phyloP scores from a whole-genome alignment of 2,888 invertebrate species.

The Notodonta dromedarius region DNA sequence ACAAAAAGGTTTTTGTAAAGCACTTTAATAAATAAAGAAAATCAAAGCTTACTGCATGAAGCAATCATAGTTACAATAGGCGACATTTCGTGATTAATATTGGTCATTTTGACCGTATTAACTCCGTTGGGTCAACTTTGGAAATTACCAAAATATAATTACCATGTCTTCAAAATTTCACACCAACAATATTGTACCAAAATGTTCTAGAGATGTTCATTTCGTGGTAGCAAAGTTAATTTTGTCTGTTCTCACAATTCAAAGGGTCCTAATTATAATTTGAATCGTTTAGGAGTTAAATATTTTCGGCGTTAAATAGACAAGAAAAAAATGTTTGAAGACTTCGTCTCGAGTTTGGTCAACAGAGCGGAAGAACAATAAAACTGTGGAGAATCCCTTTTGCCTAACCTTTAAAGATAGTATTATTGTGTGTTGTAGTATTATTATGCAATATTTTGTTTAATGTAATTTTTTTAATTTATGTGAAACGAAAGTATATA shows the following conservation, averaged over 20 bases:
- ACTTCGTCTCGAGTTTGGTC: slow-evolving; percentile 77
- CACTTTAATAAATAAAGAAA: slow-evolving; percentile 47
- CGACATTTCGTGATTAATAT: slow-evolving; percentile 76
- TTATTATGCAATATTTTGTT: no score
- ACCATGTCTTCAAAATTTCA: slow-evolving; percentile 6
- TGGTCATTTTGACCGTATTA: slow-evolving; percentile 73
- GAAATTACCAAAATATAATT: slow-evolving; percentile 17
- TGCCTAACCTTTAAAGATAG: no score
- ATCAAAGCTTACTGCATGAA: slow-evolving; percentile 49
- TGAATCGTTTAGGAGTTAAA: slow-evolving; percentile 80
- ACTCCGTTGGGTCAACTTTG: slow-evolving; percentile 55
- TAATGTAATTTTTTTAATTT: no score
- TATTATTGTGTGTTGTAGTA: no score
- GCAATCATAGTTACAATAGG: slow-evolving; percentile 67
- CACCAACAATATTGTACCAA: slow-evolving; percentile 3
- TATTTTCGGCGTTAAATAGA: slow-evolving; percentile 79
- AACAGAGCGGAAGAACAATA: slow-evolving; percentile 64
- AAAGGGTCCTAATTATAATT: slow-evolving; percentile 81
- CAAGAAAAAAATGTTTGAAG: slow-evolving; percentile 75
- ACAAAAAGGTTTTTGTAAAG: slow-evolving; percentile 1
- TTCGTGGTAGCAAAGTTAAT: slow-evolving; percentile 20
- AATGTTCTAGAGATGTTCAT: slow-evolving; percentile 12
- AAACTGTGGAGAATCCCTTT: slow-evolving; percentile 41
- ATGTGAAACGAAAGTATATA: no score
- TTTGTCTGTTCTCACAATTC: slow-evolving; percentile 53